phyloP scores from a whole-genome alignment of 2,888 invertebrate species.

The Tanypteryx hageni region DNA sequence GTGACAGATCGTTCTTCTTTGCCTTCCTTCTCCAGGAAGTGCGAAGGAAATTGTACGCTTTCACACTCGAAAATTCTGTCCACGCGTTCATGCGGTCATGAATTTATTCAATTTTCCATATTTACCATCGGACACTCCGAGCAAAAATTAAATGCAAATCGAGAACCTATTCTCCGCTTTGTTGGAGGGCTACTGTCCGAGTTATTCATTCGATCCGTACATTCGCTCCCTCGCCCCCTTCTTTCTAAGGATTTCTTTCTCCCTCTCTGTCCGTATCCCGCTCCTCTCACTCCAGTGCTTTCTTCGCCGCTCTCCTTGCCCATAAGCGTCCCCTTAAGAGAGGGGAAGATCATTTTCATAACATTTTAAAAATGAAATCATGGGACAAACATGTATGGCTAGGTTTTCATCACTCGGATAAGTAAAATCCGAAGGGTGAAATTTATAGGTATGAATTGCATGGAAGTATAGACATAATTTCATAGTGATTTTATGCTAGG shows the following conservation, averaged over 20 bases:
- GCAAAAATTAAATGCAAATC: slow-evolving; percentile 11
- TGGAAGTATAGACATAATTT: no score
- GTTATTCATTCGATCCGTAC: not conserved
- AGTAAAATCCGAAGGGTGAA: no score
- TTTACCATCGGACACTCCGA: not conserved
- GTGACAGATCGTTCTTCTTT: not conserved
- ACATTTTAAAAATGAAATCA: not conserved
- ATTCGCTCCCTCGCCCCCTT: not conserved
- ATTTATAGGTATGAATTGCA: no score
- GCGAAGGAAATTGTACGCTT: not conserved
- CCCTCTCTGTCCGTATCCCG: not conserved
- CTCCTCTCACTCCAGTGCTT: not conserved
- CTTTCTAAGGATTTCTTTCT: not conserved
- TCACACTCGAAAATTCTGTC: not conserved
- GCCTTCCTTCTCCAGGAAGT: not conserved
- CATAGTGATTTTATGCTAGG: no score
- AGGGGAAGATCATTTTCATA: not conserved
- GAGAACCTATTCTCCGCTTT: not conserved
- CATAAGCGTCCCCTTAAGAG: not conserved
- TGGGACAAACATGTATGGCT: not conserved
- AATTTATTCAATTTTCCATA: not conserved
- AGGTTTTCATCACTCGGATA: no score
- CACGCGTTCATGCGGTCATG: not conserved
- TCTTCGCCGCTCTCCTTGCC: not conserved
- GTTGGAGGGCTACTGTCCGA: not conserved